Base-by-base conservation (phyloP, 2,797 vertebrate species). In the Amazonetta brasiliensis region DNA sequence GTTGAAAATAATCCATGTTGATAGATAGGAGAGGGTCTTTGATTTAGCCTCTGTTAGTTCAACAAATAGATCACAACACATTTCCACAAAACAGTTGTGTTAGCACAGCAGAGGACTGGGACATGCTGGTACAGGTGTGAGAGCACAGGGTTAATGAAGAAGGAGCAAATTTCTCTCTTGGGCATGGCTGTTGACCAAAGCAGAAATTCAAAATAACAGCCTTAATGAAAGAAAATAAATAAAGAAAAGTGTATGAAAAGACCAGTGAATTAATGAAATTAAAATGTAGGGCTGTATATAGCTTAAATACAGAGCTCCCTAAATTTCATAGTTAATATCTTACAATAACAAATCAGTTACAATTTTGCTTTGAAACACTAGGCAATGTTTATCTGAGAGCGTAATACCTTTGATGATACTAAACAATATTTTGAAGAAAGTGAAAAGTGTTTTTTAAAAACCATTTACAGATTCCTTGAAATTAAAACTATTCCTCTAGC, bases 361-460 rank as follows among this genome's bases (percentile, higher is more conserved):
- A 48, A 76, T 12, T 71, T 50, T n/a, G 5, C 56, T 84, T 74
- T 50, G n/a, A 46, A 68, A 71, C 54, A 33, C 35, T 62, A 43
- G 31, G 20, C 11, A 13, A 6, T 7, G 3, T 33, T 3, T 58
- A 5, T 54, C 22, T 3, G 1, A 46, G 33, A 74, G 10, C 0
- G 0, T 13, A 4, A 4, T 73, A 6, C 41, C 46, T 82, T 39
- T 10, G 18, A 19, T 81, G 28, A 11, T 33, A 28, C 13, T 7
- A 35, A 74, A 15, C 14, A 3, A 6, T 39, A 9, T 1, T 4
- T 20, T 48, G 10, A 7, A 11, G 63, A 55, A 71, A 77, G n/a
- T 0, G 0, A 33, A 37, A 31, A 52, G 26, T 7, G 4, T 62
- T 84, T 9, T 19, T 33, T 37, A 23, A 48, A 50, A 35, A 6